Percentiles rank a stretch among this genome's conserved stretches.
These are phyloP conservation scores for Neostethus bicornis DNA, from an alignment of 2,797 vertebrate species.

Conservation along the genomic window DNA sequence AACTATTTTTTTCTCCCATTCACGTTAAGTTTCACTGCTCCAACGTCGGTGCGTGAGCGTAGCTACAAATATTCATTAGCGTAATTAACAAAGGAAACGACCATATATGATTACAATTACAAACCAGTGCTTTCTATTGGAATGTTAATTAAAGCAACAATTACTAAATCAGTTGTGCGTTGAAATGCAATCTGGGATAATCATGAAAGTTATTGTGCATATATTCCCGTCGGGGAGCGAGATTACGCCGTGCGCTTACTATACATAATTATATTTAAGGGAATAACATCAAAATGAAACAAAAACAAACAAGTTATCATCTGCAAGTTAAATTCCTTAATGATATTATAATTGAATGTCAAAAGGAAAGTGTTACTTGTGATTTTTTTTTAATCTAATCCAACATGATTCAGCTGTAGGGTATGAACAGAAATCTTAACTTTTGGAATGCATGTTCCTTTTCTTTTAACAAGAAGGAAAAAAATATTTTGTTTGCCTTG, in stretches of 20 bases:
- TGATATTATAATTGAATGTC: no score
- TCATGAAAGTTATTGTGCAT: constrained; percentile 25
- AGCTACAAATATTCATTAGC: neutral
- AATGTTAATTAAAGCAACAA: constrained; percentile 7
- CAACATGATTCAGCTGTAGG: constrained; percentile 2
- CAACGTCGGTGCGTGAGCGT: neutral
- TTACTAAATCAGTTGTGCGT: constrained; percentile 19
- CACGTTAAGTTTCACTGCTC: neutral
- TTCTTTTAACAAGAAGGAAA: neutral
- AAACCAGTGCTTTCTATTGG: neutral
- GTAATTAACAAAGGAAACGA: neutral
- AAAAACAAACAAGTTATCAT: neutral
- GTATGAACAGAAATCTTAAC: neutral
- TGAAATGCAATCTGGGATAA: constrained; percentile 47
- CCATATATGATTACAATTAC: constrained; percentile 1
- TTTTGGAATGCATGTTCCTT: neutral
- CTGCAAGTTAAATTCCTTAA: neutral
- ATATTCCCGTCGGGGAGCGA: neutral
- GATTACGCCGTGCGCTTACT: neutral
- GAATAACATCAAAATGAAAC: neutral
- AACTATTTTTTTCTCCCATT: neutral
- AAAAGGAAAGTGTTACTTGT: constrained; percentile 26
- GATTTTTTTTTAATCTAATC: constrained; percentile 19
- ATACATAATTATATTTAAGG: neutral
- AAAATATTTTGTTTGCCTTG: neutral